A percentile compares a stretch with the other conserved stretches of the same genome.
Conservation (phyloP, 2,888 invertebrate genomes). For the Bibio marci region DNA sequence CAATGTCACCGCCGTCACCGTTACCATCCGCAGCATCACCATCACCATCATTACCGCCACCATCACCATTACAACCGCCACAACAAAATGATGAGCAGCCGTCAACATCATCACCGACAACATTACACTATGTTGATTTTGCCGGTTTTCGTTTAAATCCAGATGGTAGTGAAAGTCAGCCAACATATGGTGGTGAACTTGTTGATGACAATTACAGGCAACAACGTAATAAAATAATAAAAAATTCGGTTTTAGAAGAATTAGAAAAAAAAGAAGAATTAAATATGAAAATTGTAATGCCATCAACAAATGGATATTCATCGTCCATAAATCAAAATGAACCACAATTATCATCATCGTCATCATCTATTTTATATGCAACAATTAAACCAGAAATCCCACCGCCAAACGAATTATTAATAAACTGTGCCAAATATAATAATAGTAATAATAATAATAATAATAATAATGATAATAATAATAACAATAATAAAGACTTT, state of each 20-base stretch:
- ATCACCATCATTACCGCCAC: conserved; percentile 1
- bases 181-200: conserved; percentile 28
- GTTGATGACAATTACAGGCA: conserved; percentile 4
- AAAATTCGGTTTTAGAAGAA: conserved; percentile 23
- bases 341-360: neutral
- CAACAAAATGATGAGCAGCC: neutral
- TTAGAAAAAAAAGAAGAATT: conserved; percentile 1
- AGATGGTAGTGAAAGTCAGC: conserved; percentile 27
- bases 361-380: conserved; percentile 22
- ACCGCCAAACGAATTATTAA: conserved; percentile 16
- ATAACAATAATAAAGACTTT: conserved; percentile 5
- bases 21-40: conserved; percentile 1
- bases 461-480: conserved; percentile 1
- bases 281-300: neutral
- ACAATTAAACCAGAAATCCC: conserved; percentile 26
- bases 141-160: conserved; percentile 29
- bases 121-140: conserved; percentile 27
- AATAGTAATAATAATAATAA: conserved; percentile 3
- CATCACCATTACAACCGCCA: neutral
- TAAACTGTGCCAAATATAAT: conserved; percentile 10
- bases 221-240: conserved; percentile 17
- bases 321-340: neutral
- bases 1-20: too few species aligned
- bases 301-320: conserved; percentile 3
- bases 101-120: neutral